Evolutionary conservation across 2,888 invertebrate genomes (phyloP).

Genomic region (Uloborus plumipes): DNA sequence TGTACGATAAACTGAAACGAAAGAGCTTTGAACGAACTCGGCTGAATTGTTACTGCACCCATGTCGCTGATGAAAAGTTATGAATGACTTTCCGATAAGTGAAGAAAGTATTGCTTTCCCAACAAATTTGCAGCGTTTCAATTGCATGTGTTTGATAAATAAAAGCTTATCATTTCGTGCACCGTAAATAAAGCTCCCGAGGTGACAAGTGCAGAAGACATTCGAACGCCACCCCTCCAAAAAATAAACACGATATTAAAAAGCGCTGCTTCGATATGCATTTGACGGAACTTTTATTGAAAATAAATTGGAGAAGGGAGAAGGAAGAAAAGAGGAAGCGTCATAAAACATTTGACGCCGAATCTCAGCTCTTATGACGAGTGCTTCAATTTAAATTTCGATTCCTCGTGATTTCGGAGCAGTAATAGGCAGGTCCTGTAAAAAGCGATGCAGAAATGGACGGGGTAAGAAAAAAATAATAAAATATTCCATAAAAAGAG

Average conservation of each 20-base stretch:
- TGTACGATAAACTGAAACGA: too few species aligned
- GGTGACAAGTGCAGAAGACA: conserved; percentile 56
- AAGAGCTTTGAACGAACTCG: too few species aligned
- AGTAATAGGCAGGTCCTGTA: conserved; percentile 31
- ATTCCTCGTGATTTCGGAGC: conserved; percentile 36
- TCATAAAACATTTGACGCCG: conserved; percentile 59
- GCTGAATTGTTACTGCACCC: too few species aligned
- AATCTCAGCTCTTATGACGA: conserved; percentile 57
- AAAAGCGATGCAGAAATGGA: conserved; percentile 11
- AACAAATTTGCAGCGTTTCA: conserved; percentile 52
- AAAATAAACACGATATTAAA: conserved; percentile 63
- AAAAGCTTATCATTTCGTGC: conserved; percentile 37
- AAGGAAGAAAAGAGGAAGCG: background rate
- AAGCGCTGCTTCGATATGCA: conserved; percentile 26
- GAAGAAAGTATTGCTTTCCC: conserved; percentile 9
- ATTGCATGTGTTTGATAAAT: conserved; percentile 45
- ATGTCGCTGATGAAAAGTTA: background rate
- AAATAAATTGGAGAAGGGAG: conserved; percentile 48
- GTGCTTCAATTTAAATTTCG: conserved; percentile 63
- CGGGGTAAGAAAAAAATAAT: conserved; percentile 7
- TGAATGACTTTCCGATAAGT: background rate
- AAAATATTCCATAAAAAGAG: conserved; percentile 18
- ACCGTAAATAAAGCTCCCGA: conserved; percentile 46
- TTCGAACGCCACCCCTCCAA: conserved; percentile 14
- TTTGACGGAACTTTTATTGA: conserved; percentile 61